These are phyloP conservation scores for Ondatra zibethicus DNA, from an alignment of 2,113 vertebrate genomes.

Conservation along the genomic window DNA sequence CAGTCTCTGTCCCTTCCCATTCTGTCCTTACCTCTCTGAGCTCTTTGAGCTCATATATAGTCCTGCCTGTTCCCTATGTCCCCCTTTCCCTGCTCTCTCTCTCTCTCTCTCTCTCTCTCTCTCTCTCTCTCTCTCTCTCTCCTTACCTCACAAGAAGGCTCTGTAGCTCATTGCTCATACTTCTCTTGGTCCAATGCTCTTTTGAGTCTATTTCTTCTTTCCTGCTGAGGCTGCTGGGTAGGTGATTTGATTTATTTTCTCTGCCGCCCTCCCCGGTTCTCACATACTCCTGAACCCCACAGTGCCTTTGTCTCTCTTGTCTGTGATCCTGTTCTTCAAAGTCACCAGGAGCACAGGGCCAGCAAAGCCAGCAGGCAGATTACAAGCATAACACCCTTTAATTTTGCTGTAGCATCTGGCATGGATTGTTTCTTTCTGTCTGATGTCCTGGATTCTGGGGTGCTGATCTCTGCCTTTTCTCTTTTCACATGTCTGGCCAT, in stretches of 20 bases:
- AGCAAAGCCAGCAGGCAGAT: neutral
- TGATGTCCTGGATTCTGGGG: conserved; percentile 4
- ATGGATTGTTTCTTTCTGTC: neutral
- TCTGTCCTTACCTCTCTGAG: neutral
- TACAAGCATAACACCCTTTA: neutral
- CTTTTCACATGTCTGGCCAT: neutral
- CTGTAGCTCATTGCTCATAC: neutral
- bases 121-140: neutral
- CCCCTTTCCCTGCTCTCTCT: neutral
- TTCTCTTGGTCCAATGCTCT: neutral
- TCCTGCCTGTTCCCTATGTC: fast-evolving
- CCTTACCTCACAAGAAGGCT: neutral
- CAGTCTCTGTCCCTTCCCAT: neutral
- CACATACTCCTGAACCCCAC: neutral
- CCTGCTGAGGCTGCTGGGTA: neutral
- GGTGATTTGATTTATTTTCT: neutral
- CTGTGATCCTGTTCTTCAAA: neutral
- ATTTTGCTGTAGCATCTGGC: neutral
- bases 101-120: neutral
- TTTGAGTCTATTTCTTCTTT: neutral
- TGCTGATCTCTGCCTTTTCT: neutral
- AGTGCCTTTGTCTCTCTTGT: neutral
- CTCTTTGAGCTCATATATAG: neutral
- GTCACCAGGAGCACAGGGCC: neutral
- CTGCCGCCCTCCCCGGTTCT: neutral